phyloP scores from a whole-genome alignment of 2,113 vertebrate species.

The Pagrus major region DNA sequence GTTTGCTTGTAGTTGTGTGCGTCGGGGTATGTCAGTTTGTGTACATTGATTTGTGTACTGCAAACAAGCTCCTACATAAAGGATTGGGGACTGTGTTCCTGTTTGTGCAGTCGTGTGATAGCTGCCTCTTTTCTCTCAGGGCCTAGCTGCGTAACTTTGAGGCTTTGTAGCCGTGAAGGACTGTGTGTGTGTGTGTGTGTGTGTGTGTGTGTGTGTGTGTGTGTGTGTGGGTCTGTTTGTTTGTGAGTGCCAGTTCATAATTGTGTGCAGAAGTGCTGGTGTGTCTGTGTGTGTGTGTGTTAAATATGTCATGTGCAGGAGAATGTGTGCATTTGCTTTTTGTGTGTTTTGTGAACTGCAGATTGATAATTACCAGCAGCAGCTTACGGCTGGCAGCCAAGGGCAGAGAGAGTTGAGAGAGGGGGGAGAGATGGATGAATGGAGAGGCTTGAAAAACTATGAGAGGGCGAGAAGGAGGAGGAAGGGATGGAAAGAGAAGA shows the following conservation, averaged over 20 bases:
- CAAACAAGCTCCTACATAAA: conserved; percentile 69
- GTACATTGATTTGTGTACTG: conserved; percentile 71
- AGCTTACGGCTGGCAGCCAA: conserved; percentile 57
- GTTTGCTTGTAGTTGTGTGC: conserved; percentile 63
- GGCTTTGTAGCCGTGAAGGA: conserved; percentile 56
- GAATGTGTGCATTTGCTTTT: conserved; percentile 50
- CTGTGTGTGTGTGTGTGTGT: conserved; percentile 25
- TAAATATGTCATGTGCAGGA: conserved; percentile 25
- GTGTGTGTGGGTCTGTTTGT: no score
- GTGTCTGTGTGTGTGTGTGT: conserved; percentile 25
- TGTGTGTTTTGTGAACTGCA: conserved; percentile 53
- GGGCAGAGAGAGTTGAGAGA: conserved; percentile 46
- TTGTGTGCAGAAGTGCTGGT: not conserved
- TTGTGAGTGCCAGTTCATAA: not conserved
- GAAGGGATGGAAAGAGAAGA: conserved; percentile 21
- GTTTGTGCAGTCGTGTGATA: conserved; percentile 70
- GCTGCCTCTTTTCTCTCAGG: conserved; percentile 58
- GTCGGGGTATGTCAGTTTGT: conserved; percentile 56
- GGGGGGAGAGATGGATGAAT: conserved; percentile 16
- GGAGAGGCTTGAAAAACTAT: conserved; percentile 7
- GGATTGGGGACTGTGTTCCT: conserved; percentile 51
- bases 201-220: conserved; percentile 13
- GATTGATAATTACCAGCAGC: conserved; percentile 72
- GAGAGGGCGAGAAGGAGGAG: conserved; percentile 23
- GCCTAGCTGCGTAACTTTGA: conserved; percentile 50